phyloP scores from a whole-genome alignment of 2,113 vertebrate genomes.

The Emydura subglobosa region DNA sequence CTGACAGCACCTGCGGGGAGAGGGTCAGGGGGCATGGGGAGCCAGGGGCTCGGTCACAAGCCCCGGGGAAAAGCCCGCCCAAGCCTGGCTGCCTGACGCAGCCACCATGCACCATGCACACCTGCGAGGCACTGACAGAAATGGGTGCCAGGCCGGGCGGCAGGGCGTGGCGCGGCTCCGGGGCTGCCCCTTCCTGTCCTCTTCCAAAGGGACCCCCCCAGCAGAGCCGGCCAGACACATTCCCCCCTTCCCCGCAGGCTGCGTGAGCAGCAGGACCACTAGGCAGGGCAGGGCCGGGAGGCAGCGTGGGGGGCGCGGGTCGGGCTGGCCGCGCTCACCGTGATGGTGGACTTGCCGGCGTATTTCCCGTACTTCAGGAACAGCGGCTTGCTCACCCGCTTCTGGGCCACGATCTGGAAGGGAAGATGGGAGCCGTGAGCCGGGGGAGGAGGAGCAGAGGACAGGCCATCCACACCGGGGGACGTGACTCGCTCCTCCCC shows the following conservation, averaged over 20 bases:
- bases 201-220: rapidly evolving
- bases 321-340: slow-evolving; percentile 74
- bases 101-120: too few relatives aligned
- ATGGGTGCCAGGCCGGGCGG: not conserved
- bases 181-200: not conserved
- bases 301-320: rapidly evolving
- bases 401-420: slow-evolving; percentile 94
- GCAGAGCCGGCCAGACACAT: rapidly evolving
- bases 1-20: slow-evolving; percentile 86
- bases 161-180: not conserved
- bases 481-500: too few relatives aligned
- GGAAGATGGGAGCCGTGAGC: not conserved
- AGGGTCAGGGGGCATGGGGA: rapidly evolving
- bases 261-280: rapidly evolving
- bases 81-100: not conserved
- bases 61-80: not conserved
- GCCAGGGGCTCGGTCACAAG: rapidly evolving
- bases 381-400: slow-evolving; percentile 90
- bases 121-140: too few relatives aligned
- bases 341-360: slow-evolving; percentile 94
- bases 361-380: slow-evolving; percentile 93
- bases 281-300: not conserved
- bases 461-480: too few relatives aligned
- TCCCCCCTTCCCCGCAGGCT: not conserved
- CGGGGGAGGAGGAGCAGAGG: not conserved